Conservation (phyloP, 2,888 invertebrate genomes). For the Yponomeuta evonymella region DNA sequence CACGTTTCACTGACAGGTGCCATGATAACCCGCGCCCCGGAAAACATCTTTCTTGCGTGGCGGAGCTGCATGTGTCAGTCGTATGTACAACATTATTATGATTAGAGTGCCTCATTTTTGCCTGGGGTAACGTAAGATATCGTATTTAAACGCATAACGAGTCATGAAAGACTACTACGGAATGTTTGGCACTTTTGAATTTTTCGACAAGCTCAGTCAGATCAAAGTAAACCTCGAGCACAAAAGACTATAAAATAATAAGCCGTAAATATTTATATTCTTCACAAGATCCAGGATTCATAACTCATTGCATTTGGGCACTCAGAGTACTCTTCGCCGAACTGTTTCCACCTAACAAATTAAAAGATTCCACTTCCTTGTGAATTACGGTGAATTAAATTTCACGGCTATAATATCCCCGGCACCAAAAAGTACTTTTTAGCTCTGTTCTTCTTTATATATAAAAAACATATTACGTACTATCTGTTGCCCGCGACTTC, state of each 20-base stretch:
- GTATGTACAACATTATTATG: not conserved
- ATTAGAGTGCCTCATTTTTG: not conserved
- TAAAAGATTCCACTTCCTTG: too few species aligned
- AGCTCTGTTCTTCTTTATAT: too few species aligned
- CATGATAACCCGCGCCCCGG: slow-evolving; percentile 27
- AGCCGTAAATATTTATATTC: too few species aligned
- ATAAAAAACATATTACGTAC: too few species aligned
- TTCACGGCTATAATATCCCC: too few species aligned
- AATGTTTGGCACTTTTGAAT: not conserved
- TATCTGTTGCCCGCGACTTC: too few species aligned
- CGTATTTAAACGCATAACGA: not conserved
- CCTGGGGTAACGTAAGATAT: not conserved
- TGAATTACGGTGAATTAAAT: too few species aligned
- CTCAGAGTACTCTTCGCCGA: too few species aligned
- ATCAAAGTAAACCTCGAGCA: slow-evolving; percentile 7
- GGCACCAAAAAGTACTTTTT: too few species aligned
- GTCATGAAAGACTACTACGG: not conserved
- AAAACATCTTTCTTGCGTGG: slow-evolving; percentile 29
- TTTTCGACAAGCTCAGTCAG: not conserved
- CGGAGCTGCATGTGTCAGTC: slow-evolving; percentile 12
- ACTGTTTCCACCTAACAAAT: too few species aligned
- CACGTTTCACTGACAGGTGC: slow-evolving; percentile 38
- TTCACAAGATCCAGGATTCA: too few species aligned
- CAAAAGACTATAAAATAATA: not conserved
- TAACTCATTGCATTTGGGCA: too few species aligned